Base-by-base conservation (phyloP, 2,797 vertebrate species). In the Urophycis tenuis region DNA sequence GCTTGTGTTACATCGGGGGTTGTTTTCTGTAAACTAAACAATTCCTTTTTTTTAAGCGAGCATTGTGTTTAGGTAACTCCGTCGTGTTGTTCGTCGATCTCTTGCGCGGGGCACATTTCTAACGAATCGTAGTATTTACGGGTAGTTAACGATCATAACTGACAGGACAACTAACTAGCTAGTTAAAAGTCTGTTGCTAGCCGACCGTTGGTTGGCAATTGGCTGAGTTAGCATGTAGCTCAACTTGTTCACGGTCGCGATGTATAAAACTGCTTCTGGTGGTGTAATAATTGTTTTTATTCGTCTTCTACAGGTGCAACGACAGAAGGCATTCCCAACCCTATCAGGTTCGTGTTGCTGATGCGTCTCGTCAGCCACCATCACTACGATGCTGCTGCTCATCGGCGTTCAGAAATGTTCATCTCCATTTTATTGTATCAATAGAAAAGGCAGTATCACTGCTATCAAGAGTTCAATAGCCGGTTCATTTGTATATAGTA, bases 321-420 rank as follows among this genome's bases (percentile, higher is more conserved):
- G 96, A 98, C 90, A 95, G 96, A 96, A 96, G 95, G 95, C 96
- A 99, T 95, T 94, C 96, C 75, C 96, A 99, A 92, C 94, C 97
- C 93, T 97, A 96, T 93, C 97, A 97, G 96, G 97, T 97, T 92
- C 32, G 75, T 30, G 31, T 45, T 3, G 6, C 32, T 41, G 49
- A 77, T 64, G 10, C 3, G 2, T 41, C n/a, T 3, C 25, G 25
- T 64, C 60, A n/a, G 4, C 60, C 29, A 10, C 9, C n/a, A 6
- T 67, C 22, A 25, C 8, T 2, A 45, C 41, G 60, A 25, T 25
- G 60, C 22, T 19, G 8, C 3, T 9, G 7, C 1, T 8, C 36
- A 39, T 39, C 11, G 11, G 11, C 11, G 11, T 39, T 9, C 17
- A n/a, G 53, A 60, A 60, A 60, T 60, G 22, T n/a, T 19, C 8